phyloP scores from a whole-genome alignment of 2,113 vertebrate species.

The Gracilinanus agilis region DNA sequence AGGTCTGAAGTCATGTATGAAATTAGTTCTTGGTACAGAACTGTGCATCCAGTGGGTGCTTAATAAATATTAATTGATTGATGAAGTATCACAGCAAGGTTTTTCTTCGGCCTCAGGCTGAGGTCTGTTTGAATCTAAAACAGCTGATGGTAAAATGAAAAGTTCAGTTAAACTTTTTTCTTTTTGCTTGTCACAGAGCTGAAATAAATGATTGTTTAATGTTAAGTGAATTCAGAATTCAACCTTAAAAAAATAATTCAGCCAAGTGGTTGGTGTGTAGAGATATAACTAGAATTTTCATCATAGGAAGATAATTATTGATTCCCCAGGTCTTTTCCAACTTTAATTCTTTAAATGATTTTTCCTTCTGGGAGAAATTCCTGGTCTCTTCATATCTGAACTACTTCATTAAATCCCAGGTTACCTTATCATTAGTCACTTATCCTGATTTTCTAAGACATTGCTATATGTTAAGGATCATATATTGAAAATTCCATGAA shows the following conservation, averaged over 20 bases:
- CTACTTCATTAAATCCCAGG: background rate
- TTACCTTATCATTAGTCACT: background rate
- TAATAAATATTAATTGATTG: slow-evolving; percentile 55
- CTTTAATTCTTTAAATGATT: background rate
- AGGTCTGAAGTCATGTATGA: slow-evolving; percentile 37
- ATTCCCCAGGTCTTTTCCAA: background rate
- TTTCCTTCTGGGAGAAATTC: background rate
- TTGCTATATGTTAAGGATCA: background rate
- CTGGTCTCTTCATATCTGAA: background rate
- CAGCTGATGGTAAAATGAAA: background rate
- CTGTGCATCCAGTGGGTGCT: slow-evolving; percentile 19
- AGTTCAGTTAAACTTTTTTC: background rate
- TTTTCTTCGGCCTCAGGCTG: background rate
- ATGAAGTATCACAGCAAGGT: slow-evolving; percentile 36
- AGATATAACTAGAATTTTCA: background rate
- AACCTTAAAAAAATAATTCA: slow-evolving; percentile 27
- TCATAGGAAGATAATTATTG: background rate
- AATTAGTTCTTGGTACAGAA: slow-evolving; percentile 22
- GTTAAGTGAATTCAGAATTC: slow-evolving; percentile 28
- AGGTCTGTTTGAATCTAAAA: slow-evolving; percentile 11
- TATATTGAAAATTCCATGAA: background rate
- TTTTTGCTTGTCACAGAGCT: background rate
- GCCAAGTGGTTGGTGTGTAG: background rate
- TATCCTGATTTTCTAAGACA: slow-evolving; percentile 11
- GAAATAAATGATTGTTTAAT: slow-evolving; percentile 1